phyloP scores from a whole-genome alignment of 92 coral and sea anemone genomes.

The Anthopleura xanthogrammica region DNA sequence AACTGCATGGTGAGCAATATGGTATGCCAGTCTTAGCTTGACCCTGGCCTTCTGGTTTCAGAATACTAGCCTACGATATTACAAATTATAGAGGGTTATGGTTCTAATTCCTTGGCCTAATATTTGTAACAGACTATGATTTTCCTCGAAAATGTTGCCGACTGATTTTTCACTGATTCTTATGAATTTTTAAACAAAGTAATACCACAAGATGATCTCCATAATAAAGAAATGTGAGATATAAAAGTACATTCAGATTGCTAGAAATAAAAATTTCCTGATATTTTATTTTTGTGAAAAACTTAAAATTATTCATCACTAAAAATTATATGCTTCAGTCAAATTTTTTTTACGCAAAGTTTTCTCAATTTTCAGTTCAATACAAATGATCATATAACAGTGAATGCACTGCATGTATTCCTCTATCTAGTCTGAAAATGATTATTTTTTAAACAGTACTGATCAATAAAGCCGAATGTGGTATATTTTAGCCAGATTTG shows the following conservation, averaged over 20 bases:
- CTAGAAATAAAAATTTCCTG: background rate
- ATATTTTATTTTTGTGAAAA: background rate
- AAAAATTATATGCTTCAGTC: too few species aligned
- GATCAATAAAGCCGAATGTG: background rate
- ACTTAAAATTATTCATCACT: background rate
- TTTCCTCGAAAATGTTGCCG: background rate
- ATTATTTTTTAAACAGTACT: conserved; percentile 37
- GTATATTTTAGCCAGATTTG: background rate
- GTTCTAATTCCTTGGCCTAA: background rate
- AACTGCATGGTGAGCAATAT: too few species aligned
- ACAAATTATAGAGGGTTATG: too few species aligned
- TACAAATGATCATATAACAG: background rate
- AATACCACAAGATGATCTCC: background rate
- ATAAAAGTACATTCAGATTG: background rate
- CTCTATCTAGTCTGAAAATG: background rate
- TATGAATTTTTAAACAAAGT: conserved; percentile 17
- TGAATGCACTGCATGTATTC: background rate
- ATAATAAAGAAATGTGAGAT: background rate
- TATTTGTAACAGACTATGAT: background rate
- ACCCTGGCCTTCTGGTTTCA: too few species aligned
- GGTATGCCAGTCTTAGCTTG: too few species aligned
- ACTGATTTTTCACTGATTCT: conserved; percentile 8
- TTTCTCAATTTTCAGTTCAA: background rate
- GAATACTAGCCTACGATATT: too few species aligned
- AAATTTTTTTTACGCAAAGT: too few species aligned